phyloP scores from a whole-genome alignment of 2,113 vertebrate genomes.

The Alaudala cheleensis region DNA sequence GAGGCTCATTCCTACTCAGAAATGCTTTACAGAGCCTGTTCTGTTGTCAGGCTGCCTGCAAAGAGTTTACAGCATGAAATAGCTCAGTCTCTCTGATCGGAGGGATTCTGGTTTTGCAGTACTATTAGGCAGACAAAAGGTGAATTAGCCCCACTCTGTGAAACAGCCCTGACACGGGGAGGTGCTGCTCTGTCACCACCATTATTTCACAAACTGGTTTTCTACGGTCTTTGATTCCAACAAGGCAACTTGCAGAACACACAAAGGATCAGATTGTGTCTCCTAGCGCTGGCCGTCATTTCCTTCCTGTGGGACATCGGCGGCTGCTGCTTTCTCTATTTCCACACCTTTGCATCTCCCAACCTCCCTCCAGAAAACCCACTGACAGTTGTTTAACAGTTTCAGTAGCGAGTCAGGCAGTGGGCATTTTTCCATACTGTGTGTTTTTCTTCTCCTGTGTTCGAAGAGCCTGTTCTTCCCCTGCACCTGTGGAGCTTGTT shows the following conservation, averaged over 20 bases:
- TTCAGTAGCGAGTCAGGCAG: conserved; percentile 4
- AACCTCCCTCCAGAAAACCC: conserved; percentile 46
- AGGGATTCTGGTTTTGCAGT: not conserved
- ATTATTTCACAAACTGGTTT: conserved; percentile 48
- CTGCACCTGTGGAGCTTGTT: conserved; percentile 63
- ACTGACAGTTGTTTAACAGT: conserved; percentile 56
- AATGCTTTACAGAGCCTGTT: not conserved
- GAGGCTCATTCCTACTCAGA: not conserved
- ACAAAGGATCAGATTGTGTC: conserved; percentile 41
- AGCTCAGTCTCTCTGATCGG: not conserved
- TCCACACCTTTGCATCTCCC: conserved; percentile 45
- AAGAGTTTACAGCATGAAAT: conserved; percentile 4
- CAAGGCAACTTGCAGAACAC: conserved; percentile 19
- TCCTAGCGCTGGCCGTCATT: not conserved
- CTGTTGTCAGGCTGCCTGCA: not conserved
- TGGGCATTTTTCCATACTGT: conserved; percentile 46
- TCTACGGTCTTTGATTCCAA: conserved; percentile 51
- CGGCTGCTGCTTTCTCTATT: conserved; percentile 40
- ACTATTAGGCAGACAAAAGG: conserved; percentile 40
- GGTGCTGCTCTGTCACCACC: conserved; percentile 42
- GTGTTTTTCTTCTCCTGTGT: conserved; percentile 47
- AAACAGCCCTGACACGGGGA: conserved; percentile 29
- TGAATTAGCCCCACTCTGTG: conserved; percentile 53
- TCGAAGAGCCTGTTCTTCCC: conserved; percentile 55
- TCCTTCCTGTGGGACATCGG: conserved; percentile 13